Base-by-base conservation (phyloP, 2,888 invertebrate species). In the Pollenia griseotomentosa region DNA sequence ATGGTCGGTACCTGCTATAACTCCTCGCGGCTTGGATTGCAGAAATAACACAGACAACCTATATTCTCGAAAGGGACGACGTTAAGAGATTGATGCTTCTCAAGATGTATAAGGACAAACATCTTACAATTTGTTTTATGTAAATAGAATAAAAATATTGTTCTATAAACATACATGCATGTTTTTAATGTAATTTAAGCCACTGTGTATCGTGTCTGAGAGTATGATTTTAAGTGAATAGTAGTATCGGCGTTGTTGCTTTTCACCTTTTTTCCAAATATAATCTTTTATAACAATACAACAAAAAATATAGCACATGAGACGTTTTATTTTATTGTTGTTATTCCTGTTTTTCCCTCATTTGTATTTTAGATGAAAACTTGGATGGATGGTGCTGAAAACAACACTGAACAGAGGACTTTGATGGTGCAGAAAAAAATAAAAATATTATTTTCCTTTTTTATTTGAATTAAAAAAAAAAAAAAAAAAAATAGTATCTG, bases 321-420 rank as follows among this genome's bases (percentile, higher is more conserved):
- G 46, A 75, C 53, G 68, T 70, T 68, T 75, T 63, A 23, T 70
- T 68, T 83, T 48, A 40, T 63, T n/a, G 53, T 73, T 65, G 46
- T 65, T 73, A 55, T 71, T 78, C 16, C 7, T 51, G 11, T 63
- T 19, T 48, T 10, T 16, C 10, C 44, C 14, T 44, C n/a, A 4
- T 9, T 48, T n/a, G n/a, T n/a, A 12, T 40, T 48, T 53, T 65
- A n/a, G 14, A n/a, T n/a, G 33, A 66, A 33, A 48, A 23, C 33
- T 77, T 63, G 46, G 33, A 16, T 63, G 46, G 33, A 16, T 33
- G 44, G 44, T 33, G 33, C 33, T 5, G 80, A 46, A 42, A 48
- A 59, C 57, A 51, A 16, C 11, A 33, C 33, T 33, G 33, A 33
- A 33, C 33, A 33, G 33, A 48, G 8, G 63, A 61, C 12, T 53